These are phyloP conservation scores for Andrena fulva DNA, from an alignment of 2,888 invertebrate species.

Conservation along the genomic window DNA sequence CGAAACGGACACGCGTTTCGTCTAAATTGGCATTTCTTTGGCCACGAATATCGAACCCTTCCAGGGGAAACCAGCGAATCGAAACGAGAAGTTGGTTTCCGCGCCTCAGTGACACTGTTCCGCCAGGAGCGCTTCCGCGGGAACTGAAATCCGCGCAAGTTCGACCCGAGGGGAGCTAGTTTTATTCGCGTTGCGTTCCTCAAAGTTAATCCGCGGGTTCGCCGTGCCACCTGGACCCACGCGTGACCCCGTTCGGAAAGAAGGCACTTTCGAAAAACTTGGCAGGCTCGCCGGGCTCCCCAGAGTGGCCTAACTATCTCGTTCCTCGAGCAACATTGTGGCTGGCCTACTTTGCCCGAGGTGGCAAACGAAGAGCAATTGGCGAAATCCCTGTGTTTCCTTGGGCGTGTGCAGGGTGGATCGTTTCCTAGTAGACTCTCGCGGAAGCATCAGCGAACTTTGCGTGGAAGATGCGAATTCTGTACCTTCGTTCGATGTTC, in stretches of 20 bases:
- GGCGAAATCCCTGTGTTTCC: not conserved
- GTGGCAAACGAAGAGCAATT: not conserved
- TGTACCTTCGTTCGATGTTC: not conserved
- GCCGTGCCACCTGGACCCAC: constrained; percentile 34
- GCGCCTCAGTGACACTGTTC: not conserved
- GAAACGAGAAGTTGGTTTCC: not conserved
- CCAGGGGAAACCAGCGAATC: not conserved
- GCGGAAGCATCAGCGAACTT: not conserved
- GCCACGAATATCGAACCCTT: too few relatives aligned
- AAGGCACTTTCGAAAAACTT: constrained; percentile 38
- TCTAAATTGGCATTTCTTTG: too few relatives aligned
- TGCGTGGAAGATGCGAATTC: not conserved
- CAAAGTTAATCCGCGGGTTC: constrained; percentile 39
- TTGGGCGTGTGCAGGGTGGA: not conserved
- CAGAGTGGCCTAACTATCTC: not conserved
- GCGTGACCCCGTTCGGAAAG: constrained; percentile 16
- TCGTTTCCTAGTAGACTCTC: not conserved
- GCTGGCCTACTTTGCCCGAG: not conserved
- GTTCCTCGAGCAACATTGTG: not conserved
- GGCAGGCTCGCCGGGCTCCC: not conserved
- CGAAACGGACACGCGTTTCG: too few relatives aligned
- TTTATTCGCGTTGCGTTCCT: constrained; percentile 22
- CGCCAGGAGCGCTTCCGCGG: not conserved
- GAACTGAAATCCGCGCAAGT: too few relatives aligned
- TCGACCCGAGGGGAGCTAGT: not conserved